These are phyloP conservation scores for Sclerodermus sp. DNA, from an alignment of 2,888 invertebrate genomes.

Conservation along the genomic window DNA sequence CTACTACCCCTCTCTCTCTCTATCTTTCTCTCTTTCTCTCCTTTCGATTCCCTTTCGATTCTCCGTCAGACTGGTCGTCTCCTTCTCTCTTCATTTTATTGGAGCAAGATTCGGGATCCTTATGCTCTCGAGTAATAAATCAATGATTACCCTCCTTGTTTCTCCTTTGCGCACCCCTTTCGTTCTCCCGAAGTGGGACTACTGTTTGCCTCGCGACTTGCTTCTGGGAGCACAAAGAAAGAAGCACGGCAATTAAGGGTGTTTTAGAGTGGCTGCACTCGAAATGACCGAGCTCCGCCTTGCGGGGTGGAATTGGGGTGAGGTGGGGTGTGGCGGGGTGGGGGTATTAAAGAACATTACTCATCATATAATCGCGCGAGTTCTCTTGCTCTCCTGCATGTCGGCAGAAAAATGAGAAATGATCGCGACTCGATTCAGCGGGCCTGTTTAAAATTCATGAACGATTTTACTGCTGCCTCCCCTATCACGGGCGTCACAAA, in stretches of 20 bases:
- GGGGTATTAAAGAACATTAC: slow-evolving; percentile 58
- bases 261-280: slow-evolving; percentile 55
- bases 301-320: slow-evolving; percentile 5
- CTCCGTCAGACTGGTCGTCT: no score
- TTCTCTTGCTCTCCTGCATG: slow-evolving; percentile 24
- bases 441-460: slow-evolving; percentile 58
- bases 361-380: slow-evolving; percentile 55
- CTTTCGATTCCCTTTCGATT: not conserved
- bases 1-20: not conserved
- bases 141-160: slow-evolving; percentile 32
- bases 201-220: not conserved
- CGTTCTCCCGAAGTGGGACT: not conserved
- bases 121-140: slow-evolving; percentile 37
- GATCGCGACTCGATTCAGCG: slow-evolving; percentile 50
- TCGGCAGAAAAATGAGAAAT: slow-evolving; percentile 54
- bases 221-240: slow-evolving; percentile 23
- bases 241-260: slow-evolving; percentile 54
- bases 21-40: not conserved
- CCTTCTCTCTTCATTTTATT: slow-evolving; percentile 17
- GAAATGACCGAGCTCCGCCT: slow-evolving; percentile 26
- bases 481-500: slow-evolving; percentile 32
- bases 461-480: slow-evolving; percentile 48
- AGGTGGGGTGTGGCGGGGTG: slow-evolving; percentile 15
- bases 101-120: slow-evolving; percentile 32
- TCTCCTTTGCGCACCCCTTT: slow-evolving; percentile 17